Base-by-base conservation (phyloP, 2,797 vertebrate genomes). In the Arctocebus calabarensis region DNA sequence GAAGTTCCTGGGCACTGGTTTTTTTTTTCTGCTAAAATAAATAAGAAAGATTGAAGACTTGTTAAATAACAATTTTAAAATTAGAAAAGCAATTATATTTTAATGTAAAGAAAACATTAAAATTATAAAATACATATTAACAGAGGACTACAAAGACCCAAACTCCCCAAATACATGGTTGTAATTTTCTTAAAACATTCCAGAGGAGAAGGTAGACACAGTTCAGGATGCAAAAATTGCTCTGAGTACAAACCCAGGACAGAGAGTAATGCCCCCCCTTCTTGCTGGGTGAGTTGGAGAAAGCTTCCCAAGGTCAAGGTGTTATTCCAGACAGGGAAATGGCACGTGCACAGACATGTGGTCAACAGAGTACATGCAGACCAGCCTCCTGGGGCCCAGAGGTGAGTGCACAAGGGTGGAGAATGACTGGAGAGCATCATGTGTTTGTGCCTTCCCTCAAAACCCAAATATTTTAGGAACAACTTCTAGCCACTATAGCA, bases 11-110 rank as follows among this genome's bases (percentile, higher is more conserved):
- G 32, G 55, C 43, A 37, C 13, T 12, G 32, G 27, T 48, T n/a
- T 45, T 87, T 40, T 91, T 78, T 52, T 92, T 70, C 40, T 62
- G 43, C 29, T 57, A 40, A 74, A 83, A 89, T 78, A 74, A 86
- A 66, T 12, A 77, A 20, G 20, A 10, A 77, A 20, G 20, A 17
- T 45, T 7, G 17, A 22, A 66, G 5, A 40, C 27, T 25, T 5
- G 1, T 1, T 32, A n/a, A 19, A 66, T 19, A 17, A 66, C 9
- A 66, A 66, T 66, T 34, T 34, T 20, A 17, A 66, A 66, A n/a
- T 32, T 66, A 20, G 19, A 66, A 34, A 34, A 34, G 32, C 8
- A n/a, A 66, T 66, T 66, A 32, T 19, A 20, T 19, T 66, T 66
- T 66, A n/a, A 64, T 29, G 29, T 64, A 16, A 66, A 16, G 7